phyloP scores from a whole-genome alignment of 2,113 vertebrate species.

The Myotis brandtii region DNA sequence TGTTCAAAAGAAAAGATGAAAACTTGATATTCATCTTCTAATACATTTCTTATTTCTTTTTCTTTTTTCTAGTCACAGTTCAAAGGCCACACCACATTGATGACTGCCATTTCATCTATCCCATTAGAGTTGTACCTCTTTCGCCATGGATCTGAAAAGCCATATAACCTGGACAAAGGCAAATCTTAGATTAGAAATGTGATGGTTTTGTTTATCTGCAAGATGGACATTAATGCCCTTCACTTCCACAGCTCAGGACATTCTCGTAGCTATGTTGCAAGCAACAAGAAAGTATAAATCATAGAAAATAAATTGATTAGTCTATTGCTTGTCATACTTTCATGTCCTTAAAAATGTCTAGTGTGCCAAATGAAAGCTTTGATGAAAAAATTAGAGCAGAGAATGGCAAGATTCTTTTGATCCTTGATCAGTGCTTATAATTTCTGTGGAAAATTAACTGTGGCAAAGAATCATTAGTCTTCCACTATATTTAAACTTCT shows the following conservation, averaged over 20 bases:
- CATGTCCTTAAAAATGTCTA: constrained; percentile 64
- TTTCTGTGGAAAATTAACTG: constrained; percentile 54
- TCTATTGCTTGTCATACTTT: constrained; percentile 59
- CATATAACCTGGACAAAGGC: background rate
- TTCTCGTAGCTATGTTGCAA: constrained; percentile 6
- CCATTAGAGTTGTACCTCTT: background rate
- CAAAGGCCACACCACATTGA: background rate
- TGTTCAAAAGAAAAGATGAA: background rate
- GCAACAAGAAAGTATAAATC: constrained; percentile 15
- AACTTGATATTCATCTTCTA: background rate
- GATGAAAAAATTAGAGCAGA: constrained; percentile 69
- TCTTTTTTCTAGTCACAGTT: constrained; percentile 29
- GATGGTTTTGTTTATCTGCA: background rate
- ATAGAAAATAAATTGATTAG: constrained; percentile 66
- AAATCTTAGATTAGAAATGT: constrained; percentile 48
- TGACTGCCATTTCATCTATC: background rate
- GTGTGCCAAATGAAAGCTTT: constrained; percentile 72
- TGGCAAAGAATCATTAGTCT: constrained; percentile 63
- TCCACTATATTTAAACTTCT: constrained; percentile 61
- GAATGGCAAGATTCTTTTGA: constrained; percentile 65
- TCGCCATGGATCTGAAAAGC: background rate
- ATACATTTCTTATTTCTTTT: constrained; percentile 31
- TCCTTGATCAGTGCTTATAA: constrained; percentile 65
- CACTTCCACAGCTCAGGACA: constrained; percentile 50
- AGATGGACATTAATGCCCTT: constrained; percentile 44